Base-by-base conservation (phyloP, 2,113 vertebrate genomes). In the Dicaeum eximium region DNA sequence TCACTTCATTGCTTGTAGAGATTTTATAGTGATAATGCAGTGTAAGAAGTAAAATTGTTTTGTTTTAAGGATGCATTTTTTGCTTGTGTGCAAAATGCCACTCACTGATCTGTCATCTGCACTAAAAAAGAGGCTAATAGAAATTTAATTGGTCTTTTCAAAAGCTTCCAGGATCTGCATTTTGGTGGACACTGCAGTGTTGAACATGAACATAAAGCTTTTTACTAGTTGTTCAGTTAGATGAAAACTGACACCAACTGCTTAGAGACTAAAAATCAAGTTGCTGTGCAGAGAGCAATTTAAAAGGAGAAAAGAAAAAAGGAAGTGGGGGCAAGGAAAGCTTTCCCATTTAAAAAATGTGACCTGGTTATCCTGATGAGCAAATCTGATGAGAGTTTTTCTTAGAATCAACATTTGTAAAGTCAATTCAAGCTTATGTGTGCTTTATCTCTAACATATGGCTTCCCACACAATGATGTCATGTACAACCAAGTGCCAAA, bases 401-500 rank as follows among this genome's bases (percentile, higher is more conserved):
- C 80, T 88, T 94, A 86, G 72, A 88, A 81, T 81, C 86, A 92
- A 62, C 51, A 19, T 95, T 91, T 92, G 81, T 83, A 74, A 94
- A 90, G 57, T 72, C 64, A 79, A 7, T 61, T 92, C 61, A 60
- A 91, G 78, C 86, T 90, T 92, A 31, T 84, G 65, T 94, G 72
- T 86, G 38, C 70, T 92, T 88, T 82, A 72, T 85, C 79, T 58
- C 70, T 77, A 60, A 75, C 82, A 89, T 90, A 90, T 58, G 87
- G 91, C 87, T 96, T 93, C 79, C 80, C 83, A 75, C 58, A 38
- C 31, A n/a, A 48, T 94, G 88, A 95, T 94, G 90, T 97, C 94
- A 83, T 25, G 9, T 81, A 61, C 30, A 45, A 30, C 22, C 30
- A 40, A 56, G 71, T 93, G 95, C 85, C 95, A 95, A 71, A 74